Evolutionary conservation across 2,797 vertebrate species (phyloP).

Genomic region (Echiichthys vipera): DNA sequence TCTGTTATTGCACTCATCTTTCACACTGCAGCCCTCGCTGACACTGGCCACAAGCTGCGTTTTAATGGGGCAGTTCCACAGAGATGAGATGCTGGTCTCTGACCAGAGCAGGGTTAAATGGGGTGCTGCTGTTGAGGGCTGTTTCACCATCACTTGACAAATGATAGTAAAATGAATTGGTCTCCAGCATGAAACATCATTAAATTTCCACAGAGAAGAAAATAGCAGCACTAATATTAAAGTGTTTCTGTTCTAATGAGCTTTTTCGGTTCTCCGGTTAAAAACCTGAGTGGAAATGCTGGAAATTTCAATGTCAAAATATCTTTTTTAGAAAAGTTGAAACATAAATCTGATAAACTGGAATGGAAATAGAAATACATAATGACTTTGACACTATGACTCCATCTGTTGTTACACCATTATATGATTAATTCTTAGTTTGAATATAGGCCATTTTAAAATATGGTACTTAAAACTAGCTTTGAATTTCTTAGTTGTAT

Average conservation of each 20-base stretch:
- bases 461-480: background rate
- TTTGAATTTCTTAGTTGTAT: background rate
- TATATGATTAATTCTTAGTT: slow-evolving; percentile 23
- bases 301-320: background rate
- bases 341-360: background rate
- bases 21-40: slow-evolving; percentile 62
- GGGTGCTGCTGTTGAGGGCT: background rate
- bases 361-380: no score
- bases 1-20: slow-evolving; percentile 77
- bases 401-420: slow-evolving; percentile 55
- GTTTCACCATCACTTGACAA: background rate
- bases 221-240: background rate
- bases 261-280: background rate
- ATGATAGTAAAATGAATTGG: background rate
- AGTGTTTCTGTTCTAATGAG: background rate
- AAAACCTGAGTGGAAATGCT: background rate
- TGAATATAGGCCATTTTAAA: slow-evolving; percentile 6
- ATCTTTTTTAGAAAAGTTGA: background rate
- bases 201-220: background rate
- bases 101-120: slow-evolving; percentile 47
- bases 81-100: slow-evolving; percentile 47
- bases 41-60: slow-evolving; percentile 76
- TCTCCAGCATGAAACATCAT: background rate
- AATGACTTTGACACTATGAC: no score
- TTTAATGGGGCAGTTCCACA: slow-evolving; percentile 67